Base-by-base conservation (phyloP, 2,888 invertebrate species). In the Lacanobia oleracea region DNA sequence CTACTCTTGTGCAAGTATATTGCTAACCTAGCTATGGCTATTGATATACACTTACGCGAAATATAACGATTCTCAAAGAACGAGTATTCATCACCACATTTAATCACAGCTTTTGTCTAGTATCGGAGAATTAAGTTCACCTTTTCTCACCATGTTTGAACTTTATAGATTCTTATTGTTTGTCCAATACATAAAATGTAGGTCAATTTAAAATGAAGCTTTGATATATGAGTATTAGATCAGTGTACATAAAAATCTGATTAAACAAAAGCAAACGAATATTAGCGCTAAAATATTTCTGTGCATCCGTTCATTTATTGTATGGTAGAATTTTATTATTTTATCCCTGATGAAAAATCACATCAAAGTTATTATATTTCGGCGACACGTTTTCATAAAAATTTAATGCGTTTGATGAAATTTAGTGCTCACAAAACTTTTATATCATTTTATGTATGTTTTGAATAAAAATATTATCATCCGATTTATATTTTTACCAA, bases 361-460 rank as follows among this genome's bases (percentile, higher is more conserved):
- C 33, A 67, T 48, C 16, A 51, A 64, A 54, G 10, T 50, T 64
- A 64, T 77, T 70, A 53, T 60, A 60, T 61, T 50, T 54, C 60
- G 27, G 16, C 60, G 54, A 54, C 53, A 64, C 50, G 18, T 61
- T 77, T 61, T 64, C 60, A 76, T 76, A 76, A 71, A 75, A 77
- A 5, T 75, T 71, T 65, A 60, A 77, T 64, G 23, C 37, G 50
- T 45, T 56, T 60, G 18, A 61, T 61, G 64, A 77, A 33, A 71
- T 69, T 75, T 53, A 51, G 43, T 51, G 23, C 54, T 60, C 27
- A 64, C 16, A 65, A 64, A 77, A 50, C 43, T 27, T 64, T 64
- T 43, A 21, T 77, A 60, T 61, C 45, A 50, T 50, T 23, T 10
- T 33, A 6, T 21, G 18, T 57, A 1, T 59, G 33, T 37, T 59